These are phyloP conservation scores for Gryllus longicercus DNA, from an alignment of 2,888 invertebrate species.

Conservation along the genomic window DNA sequence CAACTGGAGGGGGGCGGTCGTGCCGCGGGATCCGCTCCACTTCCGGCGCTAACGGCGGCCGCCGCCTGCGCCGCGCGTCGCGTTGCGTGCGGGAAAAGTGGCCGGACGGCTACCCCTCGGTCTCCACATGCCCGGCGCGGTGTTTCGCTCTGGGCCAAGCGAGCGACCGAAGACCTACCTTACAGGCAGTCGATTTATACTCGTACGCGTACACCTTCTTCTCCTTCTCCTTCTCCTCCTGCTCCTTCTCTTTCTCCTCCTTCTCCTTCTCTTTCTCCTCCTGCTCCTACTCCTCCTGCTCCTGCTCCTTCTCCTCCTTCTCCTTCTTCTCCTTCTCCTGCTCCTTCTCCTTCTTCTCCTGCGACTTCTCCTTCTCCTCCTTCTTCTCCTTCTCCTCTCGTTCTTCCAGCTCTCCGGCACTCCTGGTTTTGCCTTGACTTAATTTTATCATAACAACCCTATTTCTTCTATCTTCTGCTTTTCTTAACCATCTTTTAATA, in stretches of 20 bases:
- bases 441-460: background rate
- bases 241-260: background rate
- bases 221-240: background rate
- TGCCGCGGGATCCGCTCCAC: background rate
- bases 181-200: too few relatives aligned
- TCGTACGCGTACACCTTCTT: background rate
- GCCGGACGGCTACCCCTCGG: background rate
- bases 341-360: background rate
- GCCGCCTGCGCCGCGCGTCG: background rate
- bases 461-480: background rate
- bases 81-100: background rate
- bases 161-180: background rate
- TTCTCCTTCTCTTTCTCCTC: background rate
- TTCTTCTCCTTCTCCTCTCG: background rate
- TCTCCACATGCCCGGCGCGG: background rate
- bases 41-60: constrained; percentile 7
- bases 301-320: background rate
- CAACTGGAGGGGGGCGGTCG: background rate
- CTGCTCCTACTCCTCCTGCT: too few relatives aligned
- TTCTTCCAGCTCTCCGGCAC: background rate
- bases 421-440: too few relatives aligned
- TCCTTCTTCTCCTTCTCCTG: background rate
- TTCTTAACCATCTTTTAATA: background rate
- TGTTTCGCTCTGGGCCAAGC: background rate
- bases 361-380: background rate